These are phyloP conservation scores for Chromis chromis DNA, from an alignment of 2,797 vertebrate species.

Conservation along the genomic window DNA sequence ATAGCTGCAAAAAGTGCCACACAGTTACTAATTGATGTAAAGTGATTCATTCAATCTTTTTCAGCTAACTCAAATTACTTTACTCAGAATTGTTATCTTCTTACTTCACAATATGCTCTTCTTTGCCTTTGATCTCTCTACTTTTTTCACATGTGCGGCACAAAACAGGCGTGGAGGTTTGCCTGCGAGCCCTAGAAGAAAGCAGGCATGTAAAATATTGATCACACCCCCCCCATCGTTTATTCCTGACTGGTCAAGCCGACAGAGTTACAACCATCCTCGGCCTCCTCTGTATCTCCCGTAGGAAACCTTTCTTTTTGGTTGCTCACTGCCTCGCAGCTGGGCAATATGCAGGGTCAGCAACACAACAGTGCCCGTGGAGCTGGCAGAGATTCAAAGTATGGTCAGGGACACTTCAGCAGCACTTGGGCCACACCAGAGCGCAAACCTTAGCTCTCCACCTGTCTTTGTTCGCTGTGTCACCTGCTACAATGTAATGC, in stretches of 20 bases:
- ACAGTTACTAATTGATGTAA: not conserved
- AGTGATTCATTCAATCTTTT: constrained; percentile 4
- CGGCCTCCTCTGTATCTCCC: constrained; percentile 28
- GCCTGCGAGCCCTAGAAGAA: constrained; percentile 40
- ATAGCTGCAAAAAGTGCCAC: no score
- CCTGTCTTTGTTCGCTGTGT: constrained; percentile 27
- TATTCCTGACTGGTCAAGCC: constrained; percentile 55
- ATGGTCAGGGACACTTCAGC: constrained; percentile 63
- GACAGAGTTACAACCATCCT: constrained; percentile 52
- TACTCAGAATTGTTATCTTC: not conserved
- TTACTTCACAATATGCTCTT: not conserved
- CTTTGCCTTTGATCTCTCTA: constrained; percentile 4
- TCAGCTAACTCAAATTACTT: not conserved
- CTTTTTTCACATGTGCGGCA: constrained; percentile 18
- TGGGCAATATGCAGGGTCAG: constrained; percentile 48
- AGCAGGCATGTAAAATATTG: constrained; percentile 67
- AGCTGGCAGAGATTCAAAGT: constrained; percentile 54
- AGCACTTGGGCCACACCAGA: constrained; percentile 25
- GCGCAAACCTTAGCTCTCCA: constrained; percentile 24
- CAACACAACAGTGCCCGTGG: constrained; percentile 34
- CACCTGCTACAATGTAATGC: constrained; percentile 4
- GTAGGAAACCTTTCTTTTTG: constrained; percentile 42
- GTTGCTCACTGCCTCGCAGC: constrained; percentile 45
- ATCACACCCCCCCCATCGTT: constrained; percentile 45
- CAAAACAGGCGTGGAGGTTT: constrained; percentile 18